Evolutionary conservation across 1,140 invertebrate species (phyloP).

Genomic region (Popillia japonica): DNA sequence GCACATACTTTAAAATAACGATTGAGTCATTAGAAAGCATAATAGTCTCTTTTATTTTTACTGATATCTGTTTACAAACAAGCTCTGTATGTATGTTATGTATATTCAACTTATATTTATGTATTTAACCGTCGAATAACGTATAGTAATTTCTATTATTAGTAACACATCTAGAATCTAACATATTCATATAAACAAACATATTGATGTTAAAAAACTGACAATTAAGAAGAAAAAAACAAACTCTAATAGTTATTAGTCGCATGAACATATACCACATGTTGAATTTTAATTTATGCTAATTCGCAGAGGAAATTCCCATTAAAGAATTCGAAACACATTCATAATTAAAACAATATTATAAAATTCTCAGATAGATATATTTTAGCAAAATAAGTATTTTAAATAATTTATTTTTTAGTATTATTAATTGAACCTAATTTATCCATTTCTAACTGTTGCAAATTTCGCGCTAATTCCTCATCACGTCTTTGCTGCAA

Average conservation of each 20-base stretch:
- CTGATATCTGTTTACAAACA: not conserved
- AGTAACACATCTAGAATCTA: not conserved
- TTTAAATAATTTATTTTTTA: no score
- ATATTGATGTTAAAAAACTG: not conserved
- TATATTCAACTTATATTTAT: not conserved
- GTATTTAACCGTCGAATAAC: not conserved
- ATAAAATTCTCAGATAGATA: no score
- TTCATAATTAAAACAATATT: no score
- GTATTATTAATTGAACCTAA: not conserved
- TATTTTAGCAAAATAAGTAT: not conserved
- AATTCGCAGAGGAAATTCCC: no score
- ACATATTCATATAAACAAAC: not conserved
- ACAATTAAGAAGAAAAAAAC: not conserved
- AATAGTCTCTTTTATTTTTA: not conserved
- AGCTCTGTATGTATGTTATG: not conserved
- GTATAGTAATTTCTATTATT: not conserved
- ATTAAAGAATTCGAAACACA: no score
- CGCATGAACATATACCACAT: no score
- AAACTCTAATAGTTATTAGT: not conserved
- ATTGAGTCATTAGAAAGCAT: not conserved
- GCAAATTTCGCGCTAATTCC: not conserved
- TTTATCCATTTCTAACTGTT: not conserved
- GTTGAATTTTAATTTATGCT: no score
- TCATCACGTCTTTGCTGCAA: not conserved
- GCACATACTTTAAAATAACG: constrained; percentile 12